Percentiles rank a stretch among this genome's conserved stretches.
Evolutionary conservation across 2,888 invertebrate genomes (phyloP).

Genomic region (Drosophila hamatofila): DNA sequence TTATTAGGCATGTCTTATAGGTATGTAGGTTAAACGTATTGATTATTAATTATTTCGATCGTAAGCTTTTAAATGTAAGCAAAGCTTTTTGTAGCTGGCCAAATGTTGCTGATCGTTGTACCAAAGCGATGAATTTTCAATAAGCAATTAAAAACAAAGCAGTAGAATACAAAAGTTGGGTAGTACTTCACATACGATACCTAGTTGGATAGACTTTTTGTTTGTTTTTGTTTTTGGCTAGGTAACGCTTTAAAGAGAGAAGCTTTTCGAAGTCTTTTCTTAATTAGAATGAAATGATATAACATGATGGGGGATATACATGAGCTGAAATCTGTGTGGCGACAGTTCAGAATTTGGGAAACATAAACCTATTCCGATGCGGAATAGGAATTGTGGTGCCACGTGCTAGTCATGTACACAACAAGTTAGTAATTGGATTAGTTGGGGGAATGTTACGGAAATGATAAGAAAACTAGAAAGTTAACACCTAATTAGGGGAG

Average conservation of each 20-base stretch:
- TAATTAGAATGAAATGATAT: conserved; percentile 5
- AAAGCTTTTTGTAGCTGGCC: conserved; percentile 57
- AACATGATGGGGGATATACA: background rate
- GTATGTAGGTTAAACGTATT: conserved; percentile 23
- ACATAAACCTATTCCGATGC: conserved; percentile 1
- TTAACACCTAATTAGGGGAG: conserved; percentile 35
- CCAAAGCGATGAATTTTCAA: conserved; percentile 29
- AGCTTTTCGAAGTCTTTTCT: conserved; percentile 17
- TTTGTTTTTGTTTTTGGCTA: too few species aligned
- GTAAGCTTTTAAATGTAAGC: conserved; percentile 71
- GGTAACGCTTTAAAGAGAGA: conserved; percentile 27
- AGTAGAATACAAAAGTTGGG: conserved; percentile 9
- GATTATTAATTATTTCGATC: conserved; percentile 49
- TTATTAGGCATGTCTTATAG: conserved; percentile 21
- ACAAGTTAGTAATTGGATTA: conserved; percentile 36
- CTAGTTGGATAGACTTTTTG: conserved; percentile 33
- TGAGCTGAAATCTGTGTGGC: conserved; percentile 11
- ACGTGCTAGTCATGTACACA: conserved; percentile 28
- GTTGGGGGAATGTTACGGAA: conserved; percentile 30
- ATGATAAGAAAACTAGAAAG: conserved; percentile 31
- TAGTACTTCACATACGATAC: conserved; percentile 43
- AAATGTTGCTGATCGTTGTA: conserved; percentile 32
- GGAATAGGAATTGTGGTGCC: conserved; percentile 7
- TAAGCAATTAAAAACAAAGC: conserved; percentile 36
- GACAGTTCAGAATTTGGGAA: background rate